phyloP scores from a whole-genome alignment of 2,113 vertebrate genomes.

The Aplodontia rufa region DNA sequence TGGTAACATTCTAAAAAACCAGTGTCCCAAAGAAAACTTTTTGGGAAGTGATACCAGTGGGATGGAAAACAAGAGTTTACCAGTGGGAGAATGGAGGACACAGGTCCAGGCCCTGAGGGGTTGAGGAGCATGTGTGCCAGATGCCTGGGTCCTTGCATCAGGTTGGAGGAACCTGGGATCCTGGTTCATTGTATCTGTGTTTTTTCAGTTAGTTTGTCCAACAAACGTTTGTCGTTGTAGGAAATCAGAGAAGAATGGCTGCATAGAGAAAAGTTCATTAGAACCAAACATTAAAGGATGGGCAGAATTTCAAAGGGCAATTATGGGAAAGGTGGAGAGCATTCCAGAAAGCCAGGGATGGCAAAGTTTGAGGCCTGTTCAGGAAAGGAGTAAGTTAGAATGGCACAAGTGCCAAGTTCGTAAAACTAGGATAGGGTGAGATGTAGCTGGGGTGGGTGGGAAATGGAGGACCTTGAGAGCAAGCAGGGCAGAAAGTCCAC shows the following conservation, averaged over 20 bases:
- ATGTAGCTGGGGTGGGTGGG: background rate
- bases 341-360: background rate
- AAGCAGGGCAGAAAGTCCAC: background rate
- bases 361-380: background rate
- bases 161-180: background rate
- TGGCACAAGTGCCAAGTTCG: background rate
- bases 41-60: background rate
- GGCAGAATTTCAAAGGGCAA: background rate
- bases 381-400: background rate
- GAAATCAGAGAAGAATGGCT: background rate
- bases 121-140: background rate
- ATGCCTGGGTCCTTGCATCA: background rate
- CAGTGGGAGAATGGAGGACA: background rate
- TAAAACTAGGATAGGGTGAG: background rate
- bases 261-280: background rate
- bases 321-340: background rate
- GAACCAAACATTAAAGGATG: background rate
- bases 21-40: background rate
- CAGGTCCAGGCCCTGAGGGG: background rate
- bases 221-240: background rate
- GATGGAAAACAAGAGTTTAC: background rate
- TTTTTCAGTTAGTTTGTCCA: background rate
- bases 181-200: background rate
- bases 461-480: background rate
- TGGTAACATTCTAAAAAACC: conserved; percentile 13